phyloP scores from a whole-genome alignment of 2,888 invertebrate species.

The Tachina grossa region DNA sequence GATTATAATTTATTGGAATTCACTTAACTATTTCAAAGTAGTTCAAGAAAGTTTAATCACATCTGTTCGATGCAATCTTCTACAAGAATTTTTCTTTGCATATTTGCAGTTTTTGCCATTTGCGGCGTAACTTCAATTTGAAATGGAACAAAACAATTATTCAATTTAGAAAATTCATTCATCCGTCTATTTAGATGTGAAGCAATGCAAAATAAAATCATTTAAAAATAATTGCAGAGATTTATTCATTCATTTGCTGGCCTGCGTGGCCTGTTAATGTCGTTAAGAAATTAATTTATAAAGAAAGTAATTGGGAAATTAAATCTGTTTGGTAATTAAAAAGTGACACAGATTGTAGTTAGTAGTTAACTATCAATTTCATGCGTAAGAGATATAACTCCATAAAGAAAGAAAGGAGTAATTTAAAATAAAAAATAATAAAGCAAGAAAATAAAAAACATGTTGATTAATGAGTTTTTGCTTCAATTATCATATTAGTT shows the following conservation, averaged over 20 bases:
- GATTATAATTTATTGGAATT: slow-evolving; percentile 71
- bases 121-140: slow-evolving; percentile 40
- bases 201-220: slow-evolving; percentile 15
- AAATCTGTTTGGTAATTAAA: too few relatives aligned
- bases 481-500: too few relatives aligned
- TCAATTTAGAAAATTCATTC: slow-evolving; percentile 52
- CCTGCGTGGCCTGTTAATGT: slow-evolving; percentile 1
- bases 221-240: slow-evolving; percentile 7
- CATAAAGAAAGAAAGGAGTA: too few relatives aligned
- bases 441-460: too few relatives aligned
- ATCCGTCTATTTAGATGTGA: slow-evolving; percentile 4
- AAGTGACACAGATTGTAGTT: too few relatives aligned
- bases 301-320: background rate
- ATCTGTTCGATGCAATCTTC: slow-evolving; percentile 59
- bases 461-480: too few relatives aligned
- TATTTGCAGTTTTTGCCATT: slow-evolving; percentile 48
- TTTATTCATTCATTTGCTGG: background rate
- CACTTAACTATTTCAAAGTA: slow-evolving; percentile 63
- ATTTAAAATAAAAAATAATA: too few relatives aligned
- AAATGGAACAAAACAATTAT: slow-evolving; percentile 59
- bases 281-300: background rate
- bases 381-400: too few relatives aligned
- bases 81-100: slow-evolving; percentile 60
- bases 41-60: slow-evolving; percentile 70
- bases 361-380: too few relatives aligned